Base-by-base conservation (phyloP, 92 coral and sea anemone species). In the Zoanthus sociatus region DNA sequence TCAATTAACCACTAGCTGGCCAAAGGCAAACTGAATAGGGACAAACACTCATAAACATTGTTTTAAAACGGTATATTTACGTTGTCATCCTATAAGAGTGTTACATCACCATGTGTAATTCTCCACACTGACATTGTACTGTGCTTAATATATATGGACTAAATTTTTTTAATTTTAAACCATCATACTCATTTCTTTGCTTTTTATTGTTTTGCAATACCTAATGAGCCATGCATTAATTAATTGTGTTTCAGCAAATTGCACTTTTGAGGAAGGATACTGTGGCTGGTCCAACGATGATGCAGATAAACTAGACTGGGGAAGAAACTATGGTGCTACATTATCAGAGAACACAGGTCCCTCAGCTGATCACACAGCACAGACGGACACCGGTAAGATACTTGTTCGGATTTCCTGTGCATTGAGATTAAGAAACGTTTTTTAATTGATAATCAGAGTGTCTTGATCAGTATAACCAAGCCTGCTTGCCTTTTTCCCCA, bases 261-360 rank as follows among this genome's bases (percentile, higher is more conserved):
- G 98, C 64, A 83, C 88, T 32, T 94, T 94, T 78, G 95, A 93
- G 73, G 89, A 67, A 14, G 94, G 95, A 71, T 87, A 82, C 73
- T 94, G 98, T 53, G 90, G 95, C 73, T 94, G 98, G 98, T 87
- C 90, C 4, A 92, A 89, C 53, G 77, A 17, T 31, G 90, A 58
- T 32, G 91, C 58, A 5, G 85, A 78, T 63, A 54, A 66, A 78
- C 83, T 90, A 44, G 91, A 86, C 48, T 94, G 98, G 98, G 87
- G 84, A 7, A 84, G 94, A 31, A 66, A 77, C 17, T 73, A 69
- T 76, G 98, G 95, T 7, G 47, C 77, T 2, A 93, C 98, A 8
- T 50, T 87, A 1, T 87, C 94, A 1, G 6, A 0, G 0, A 58
- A 60, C 9, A 94, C 98, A 13, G 98, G 98, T 8, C 98, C 98